Evolutionary conservation across 2,888 invertebrate species (phyloP).

Genomic region (Iphiclides podalirius): DNA sequence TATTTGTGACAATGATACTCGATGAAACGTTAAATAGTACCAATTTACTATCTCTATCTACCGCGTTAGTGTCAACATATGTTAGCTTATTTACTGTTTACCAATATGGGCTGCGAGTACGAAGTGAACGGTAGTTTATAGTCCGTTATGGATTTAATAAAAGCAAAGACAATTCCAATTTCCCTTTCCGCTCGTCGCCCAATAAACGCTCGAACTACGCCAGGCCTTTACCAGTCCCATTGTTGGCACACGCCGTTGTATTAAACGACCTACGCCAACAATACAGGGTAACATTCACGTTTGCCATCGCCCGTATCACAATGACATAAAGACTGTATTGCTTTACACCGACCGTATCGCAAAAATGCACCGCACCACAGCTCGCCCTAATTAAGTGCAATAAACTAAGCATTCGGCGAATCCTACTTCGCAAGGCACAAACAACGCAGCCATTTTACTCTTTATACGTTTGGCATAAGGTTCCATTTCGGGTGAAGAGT

Average conservation of each 20-base stretch:
- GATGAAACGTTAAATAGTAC: too few species aligned
- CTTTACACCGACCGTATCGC: background rate
- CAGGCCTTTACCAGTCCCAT: conserved; percentile 37
- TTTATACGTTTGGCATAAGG: conserved; percentile 11
- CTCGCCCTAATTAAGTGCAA: conserved; percentile 44
- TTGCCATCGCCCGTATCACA: conserved; percentile 22
- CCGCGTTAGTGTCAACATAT: too few species aligned
- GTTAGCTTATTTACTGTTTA: too few species aligned
- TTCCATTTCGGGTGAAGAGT: background rate
- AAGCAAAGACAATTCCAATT: background rate
- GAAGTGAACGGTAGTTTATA: too few species aligned
- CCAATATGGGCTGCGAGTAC: too few species aligned
- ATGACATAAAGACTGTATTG: conserved; percentile 5
- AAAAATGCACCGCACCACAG: conserved; percentile 24
- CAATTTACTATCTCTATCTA: too few species aligned
- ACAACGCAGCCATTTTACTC: conserved; percentile 18
- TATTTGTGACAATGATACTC: too few species aligned
- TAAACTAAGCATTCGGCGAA: conserved; percentile 40
- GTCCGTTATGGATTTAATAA: background rate
- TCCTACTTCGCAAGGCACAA: conserved; percentile 27
- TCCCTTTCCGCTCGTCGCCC: background rate
- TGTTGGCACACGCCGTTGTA: conserved; percentile 47
- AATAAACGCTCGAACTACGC: conserved; percentile 32
- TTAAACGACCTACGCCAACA: conserved; percentile 38
- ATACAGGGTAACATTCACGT: conserved; percentile 20